phyloP scores from a whole-genome alignment of 2,888 invertebrate genomes.

The Archaeoteleia sp. region DNA sequence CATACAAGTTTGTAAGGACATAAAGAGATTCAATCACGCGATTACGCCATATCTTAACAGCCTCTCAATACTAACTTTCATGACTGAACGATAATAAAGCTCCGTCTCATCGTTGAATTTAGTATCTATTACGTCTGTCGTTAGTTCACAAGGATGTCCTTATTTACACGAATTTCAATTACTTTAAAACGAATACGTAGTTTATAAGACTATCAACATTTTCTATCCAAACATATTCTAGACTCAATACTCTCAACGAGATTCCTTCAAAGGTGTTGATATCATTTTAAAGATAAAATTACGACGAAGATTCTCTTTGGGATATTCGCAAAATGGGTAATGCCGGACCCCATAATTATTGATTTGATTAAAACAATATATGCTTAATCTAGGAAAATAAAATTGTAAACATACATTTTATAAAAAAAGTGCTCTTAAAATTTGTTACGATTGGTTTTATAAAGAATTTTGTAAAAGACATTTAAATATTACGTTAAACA shows the following conservation, averaged over 20 bases:
- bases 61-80: slow-evolving; percentile 32
- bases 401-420: too few relatives aligned
- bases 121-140: slow-evolving; percentile 34
- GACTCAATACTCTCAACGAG: slow-evolving; percentile 12
- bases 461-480: too few relatives aligned
- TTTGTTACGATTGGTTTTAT: too few relatives aligned
- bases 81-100: slow-evolving; percentile 33
- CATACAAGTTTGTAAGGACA: neutral
- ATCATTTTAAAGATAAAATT: too few relatives aligned
- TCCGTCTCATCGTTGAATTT: slow-evolving; percentile 34
- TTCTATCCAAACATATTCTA: slow-evolving; percentile 19
- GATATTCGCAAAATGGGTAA: too few relatives aligned
- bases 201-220: slow-evolving; percentile 40
- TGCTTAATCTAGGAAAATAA: too few relatives aligned
- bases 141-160: slow-evolving; percentile 23
- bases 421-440: too few relatives aligned
- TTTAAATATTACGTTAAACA: too few relatives aligned
- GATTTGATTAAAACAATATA: too few relatives aligned
- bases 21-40: slow-evolving; percentile 29
- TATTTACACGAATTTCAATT: slow-evolving; percentile 34
- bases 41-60: slow-evolving; percentile 30
- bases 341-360: too few relatives aligned
- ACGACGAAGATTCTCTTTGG: too few relatives aligned
- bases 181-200: slow-evolving; percentile 29
- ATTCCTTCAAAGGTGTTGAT: slow-evolving; percentile 23